A percentile compares a stretch with the other conserved stretches of the same genome.
Evolutionary conservation across 2,113 vertebrate genomes (phyloP).

Genomic region (Bombycilla garrulus): DNA sequence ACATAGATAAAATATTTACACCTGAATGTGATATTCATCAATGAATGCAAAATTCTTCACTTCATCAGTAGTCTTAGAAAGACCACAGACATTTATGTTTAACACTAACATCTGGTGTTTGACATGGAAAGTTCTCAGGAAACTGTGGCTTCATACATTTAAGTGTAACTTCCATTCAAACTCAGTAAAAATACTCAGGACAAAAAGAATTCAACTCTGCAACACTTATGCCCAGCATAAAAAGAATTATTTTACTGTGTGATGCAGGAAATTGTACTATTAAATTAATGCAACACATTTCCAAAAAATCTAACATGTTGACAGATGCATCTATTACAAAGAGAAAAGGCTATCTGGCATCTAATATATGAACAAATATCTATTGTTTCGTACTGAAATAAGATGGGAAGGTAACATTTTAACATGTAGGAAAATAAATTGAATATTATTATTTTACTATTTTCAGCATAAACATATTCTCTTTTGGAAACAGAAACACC

Average conservation of each 20-base stretch:
- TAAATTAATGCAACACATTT: background rate
- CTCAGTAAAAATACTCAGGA: conserved; percentile 39
- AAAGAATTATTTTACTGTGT: background rate
- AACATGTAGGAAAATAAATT: background rate
- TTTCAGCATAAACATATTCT: background rate
- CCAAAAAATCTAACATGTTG: background rate
- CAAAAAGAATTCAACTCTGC: background rate
- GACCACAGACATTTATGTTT: conserved; percentile 63
- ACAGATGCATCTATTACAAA: background rate
- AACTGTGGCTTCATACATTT: conserved; percentile 63
- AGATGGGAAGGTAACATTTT: background rate
- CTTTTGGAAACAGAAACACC: background rate
- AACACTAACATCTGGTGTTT: conserved; percentile 62
- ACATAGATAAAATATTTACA: conserved; percentile 29
- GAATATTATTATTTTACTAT: background rate
- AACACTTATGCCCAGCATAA: background rate
- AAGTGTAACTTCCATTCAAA: conserved; percentile 62
- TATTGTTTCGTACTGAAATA: background rate
- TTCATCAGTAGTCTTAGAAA: conserved; percentile 24
- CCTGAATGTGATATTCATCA: conserved; percentile 46
- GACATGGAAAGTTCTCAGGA: conserved; percentile 69
- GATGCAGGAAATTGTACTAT: background rate
- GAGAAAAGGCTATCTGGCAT: background rate
- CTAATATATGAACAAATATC: background rate
- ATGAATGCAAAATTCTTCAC: conserved; percentile 51